Base-by-base conservation (phyloP, 2,113 vertebrate genomes). In the Regulus satrapa region DNA sequence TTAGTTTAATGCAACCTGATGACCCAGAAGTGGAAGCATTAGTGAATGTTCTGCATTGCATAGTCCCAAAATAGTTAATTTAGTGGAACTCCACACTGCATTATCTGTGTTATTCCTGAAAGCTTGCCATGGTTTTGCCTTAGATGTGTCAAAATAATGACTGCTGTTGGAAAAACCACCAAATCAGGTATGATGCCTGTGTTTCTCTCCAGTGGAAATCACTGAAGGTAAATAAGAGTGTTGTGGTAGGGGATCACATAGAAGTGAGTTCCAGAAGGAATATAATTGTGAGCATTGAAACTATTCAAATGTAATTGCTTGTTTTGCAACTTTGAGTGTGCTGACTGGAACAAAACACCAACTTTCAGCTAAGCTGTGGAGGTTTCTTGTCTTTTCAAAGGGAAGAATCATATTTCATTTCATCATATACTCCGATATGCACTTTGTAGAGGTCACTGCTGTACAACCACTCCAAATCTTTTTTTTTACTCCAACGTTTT, bases 61-160 rank as follows among this genome's bases (percentile, higher is more conserved):
- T 59, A 78, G 52, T 28, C 48, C 69, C 51, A 91, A 77, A 81
- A 67, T 64, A 43, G 40, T 92, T 92, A 55, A 49, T 94, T 78
- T 78, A 85, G 46, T 94, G 84, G 51, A 92, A 92, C 61, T 91
- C 61, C 61, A 84, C 34, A 38, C 31, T 88, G 16, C 13, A 20
- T 83, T 91, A 85, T 86, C 73, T 74, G 71, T 72, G 64, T 55
- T 94, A 69, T 63, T 95, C 85, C 46, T 94, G 75, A 88, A 92
- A 67, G 51, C 28, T 83, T 59, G 76, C 32, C 5, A 3, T 77
- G 31, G 26, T 26, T 93, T 94, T 86, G 43, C 55, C 43, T 67
- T 67, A 77, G 55, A 92, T 92, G 51, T 45, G 75, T 14, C 52
- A 84, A 86, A 86, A 80, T 86, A 83, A 63, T 94, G 68, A 77